Conservation (phyloP, 1,140 invertebrate genomes). For the Batillaria attramentaria region DNA sequence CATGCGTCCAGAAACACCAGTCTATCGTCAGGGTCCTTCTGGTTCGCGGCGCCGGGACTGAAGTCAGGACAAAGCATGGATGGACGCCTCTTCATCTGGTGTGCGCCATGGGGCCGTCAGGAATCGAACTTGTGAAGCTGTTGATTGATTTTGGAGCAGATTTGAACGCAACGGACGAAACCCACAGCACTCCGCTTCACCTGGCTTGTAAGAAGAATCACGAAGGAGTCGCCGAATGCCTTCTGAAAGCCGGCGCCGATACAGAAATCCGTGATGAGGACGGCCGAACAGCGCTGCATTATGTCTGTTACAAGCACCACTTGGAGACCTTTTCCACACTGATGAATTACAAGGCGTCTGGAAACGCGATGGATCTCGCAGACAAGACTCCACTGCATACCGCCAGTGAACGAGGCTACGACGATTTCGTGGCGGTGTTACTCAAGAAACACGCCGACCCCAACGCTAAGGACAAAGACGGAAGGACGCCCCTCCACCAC, state of each 20-base stretch:
- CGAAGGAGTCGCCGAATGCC: background rate
- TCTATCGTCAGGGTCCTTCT: background rate
- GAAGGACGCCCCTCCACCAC: background rate
- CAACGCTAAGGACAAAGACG: background rate
- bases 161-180: background rate
- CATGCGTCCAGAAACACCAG: too few relatives aligned
- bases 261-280: background rate
- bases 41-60: background rate
- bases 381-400: background rate
- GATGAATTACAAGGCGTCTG: background rate
- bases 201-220: background rate
- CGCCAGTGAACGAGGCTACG: background rate
- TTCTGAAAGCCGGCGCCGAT: background rate
- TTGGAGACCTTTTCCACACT: background rate
- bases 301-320: background rate
- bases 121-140: background rate
- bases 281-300: background rate
- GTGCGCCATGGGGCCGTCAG: background rate
- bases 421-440: background rate
- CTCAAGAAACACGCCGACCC: background rate
- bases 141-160: background rate
- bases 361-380: background rate
- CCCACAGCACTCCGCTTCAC: background rate
- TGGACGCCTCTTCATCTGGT: background rate
- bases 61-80: background rate